phyloP scores from a whole-genome alignment of 2,888 invertebrate genomes.

The Thecocarcelia acutangulata region DNA sequence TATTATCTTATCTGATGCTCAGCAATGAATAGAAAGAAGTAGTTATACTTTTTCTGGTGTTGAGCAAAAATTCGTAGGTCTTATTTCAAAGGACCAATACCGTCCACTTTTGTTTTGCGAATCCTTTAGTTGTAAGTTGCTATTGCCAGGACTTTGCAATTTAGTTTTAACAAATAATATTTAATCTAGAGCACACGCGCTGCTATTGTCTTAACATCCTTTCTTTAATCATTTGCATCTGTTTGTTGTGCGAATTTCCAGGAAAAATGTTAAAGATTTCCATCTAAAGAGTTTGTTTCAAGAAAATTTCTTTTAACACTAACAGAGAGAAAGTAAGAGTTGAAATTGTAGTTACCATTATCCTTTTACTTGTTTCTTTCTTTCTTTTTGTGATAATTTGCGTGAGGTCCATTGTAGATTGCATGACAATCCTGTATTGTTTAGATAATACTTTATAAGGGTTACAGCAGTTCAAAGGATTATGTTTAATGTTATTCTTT shows the following conservation, averaged over 20 bases:
- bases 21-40: conserved; percentile 8
- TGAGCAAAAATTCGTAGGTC: conserved; percentile 10
- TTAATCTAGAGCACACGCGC: conserved; percentile 68
- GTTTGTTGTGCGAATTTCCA: conserved; percentile 47
- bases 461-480: background rate
- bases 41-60: conserved; percentile 16
- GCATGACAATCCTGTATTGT: conserved; percentile 14
- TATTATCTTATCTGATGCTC: background rate
- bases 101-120: conserved; percentile 24
- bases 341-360: conserved; percentile 11
- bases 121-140: conserved; percentile 21
- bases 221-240: conserved; percentile 63
- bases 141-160: conserved; percentile 18
- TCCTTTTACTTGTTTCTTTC: conserved; percentile 28
- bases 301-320: conserved; percentile 4
- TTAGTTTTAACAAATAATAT: conserved; percentile 67
- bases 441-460: conserved; percentile 14
- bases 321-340: conserved; percentile 56
- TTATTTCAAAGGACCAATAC: conserved; percentile 61
- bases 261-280: conserved; percentile 42
- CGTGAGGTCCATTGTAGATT: conserved; percentile 40
- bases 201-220: conserved; percentile 41
- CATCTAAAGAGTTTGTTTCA: background rate
- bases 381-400: conserved; percentile 18
- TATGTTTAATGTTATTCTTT: conserved; percentile 6